Percentiles rank a stretch among this genome's conserved stretches.
Evolutionary conservation across 2,113 vertebrate species (phyloP).

Genomic region (Corythornis cristatus): DNA sequence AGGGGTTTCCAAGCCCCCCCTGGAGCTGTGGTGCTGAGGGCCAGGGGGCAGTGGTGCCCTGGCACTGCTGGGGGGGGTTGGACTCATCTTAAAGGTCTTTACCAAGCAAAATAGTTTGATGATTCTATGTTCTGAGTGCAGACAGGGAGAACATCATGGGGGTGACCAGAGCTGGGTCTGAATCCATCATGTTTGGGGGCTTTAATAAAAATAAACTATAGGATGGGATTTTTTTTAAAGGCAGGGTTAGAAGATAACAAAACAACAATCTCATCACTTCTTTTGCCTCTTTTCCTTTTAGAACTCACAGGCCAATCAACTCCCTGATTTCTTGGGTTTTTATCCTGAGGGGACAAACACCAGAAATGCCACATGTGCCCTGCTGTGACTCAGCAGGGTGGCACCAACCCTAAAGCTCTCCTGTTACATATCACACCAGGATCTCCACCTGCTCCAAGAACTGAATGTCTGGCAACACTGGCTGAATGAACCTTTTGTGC

Average conservation of each 20-base stretch:
- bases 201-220: background rate
- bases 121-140: background rate
- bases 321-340: background rate
- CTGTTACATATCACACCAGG: background rate
- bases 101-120: background rate
- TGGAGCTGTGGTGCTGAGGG: background rate
- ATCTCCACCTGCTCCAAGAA: background rate
- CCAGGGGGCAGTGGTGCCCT: background rate
- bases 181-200: rapidly evolving
- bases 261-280: background rate
- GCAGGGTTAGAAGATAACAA: background rate
- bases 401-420: background rate
- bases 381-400: background rate
- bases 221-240: background rate
- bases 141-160: background rate
- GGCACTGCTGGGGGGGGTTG: background rate
- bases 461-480: background rate
- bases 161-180: background rate
- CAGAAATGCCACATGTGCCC: background rate
- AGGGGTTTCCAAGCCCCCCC: background rate
- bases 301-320: background rate
- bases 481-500: background rate
- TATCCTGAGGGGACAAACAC: background rate
- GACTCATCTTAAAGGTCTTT: background rate
- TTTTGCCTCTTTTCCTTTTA: background rate